Conservation (phyloP, 2,888 invertebrate genomes). For the Xanthorhoe spadicearia region DNA sequence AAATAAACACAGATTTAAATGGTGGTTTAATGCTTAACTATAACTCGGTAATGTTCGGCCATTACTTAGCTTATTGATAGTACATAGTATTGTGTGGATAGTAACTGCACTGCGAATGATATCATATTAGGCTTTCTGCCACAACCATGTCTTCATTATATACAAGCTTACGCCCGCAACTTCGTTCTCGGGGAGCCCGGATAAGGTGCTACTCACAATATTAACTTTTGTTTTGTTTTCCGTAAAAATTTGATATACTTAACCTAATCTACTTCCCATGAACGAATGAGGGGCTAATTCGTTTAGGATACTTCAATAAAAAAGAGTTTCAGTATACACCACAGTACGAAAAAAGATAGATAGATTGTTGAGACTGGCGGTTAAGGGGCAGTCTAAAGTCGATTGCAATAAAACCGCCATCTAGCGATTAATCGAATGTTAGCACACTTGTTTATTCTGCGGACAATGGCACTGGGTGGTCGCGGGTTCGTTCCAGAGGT, state of each 20-base stretch:
- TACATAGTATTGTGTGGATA: too few species aligned
- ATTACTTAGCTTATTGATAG: slow-evolving; percentile 26
- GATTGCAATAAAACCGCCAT: slow-evolving; percentile 12
- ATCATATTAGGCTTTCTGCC: not conserved
- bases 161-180: too few species aligned
- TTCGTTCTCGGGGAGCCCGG: too few species aligned
- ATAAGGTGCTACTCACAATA: too few species aligned
- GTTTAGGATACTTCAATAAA: too few species aligned
- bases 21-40: slow-evolving; percentile 33
- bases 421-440: slow-evolving; percentile 7
- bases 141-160: not conserved
- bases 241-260: too few species aligned
- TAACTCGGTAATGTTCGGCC: slow-evolving; percentile 32
- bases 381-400: not conserved
- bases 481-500: slow-evolving; percentile 19
- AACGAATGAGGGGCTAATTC: too few species aligned
- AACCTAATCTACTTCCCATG: too few species aligned
- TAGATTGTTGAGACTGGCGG: too few species aligned
- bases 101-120: slow-evolving; percentile 8
- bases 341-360: too few species aligned
- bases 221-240: too few species aligned
- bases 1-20: slow-evolving; percentile 30
- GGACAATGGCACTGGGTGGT: slow-evolving; percentile 33
- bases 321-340: too few species aligned
- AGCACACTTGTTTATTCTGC: slow-evolving; percentile 9